These are phyloP conservation scores for Eclectus roratus DNA, from an alignment of 2,113 vertebrate genomes.

Conservation along the genomic window DNA sequence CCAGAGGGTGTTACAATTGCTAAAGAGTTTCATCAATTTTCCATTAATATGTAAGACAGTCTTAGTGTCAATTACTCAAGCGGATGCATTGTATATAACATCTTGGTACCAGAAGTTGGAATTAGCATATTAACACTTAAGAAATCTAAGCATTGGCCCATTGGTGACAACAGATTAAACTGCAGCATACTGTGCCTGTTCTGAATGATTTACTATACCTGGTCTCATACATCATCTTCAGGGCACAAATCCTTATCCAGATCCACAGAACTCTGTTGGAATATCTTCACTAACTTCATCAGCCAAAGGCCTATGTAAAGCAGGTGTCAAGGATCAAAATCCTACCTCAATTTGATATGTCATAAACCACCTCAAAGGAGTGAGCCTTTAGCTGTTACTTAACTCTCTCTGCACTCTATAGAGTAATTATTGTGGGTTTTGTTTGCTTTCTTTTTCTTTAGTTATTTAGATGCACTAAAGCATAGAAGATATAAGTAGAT, in stretches of 20 bases:
- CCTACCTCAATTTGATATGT: background rate
- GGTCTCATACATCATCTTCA: background rate
- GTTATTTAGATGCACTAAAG: background rate
- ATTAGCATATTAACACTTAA: constrained; percentile 42
- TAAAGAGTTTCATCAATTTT: constrained; percentile 29
- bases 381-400: background rate
- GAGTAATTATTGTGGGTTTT: background rate
- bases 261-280: background rate
- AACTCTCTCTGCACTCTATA: background rate
- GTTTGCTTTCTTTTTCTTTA: background rate
- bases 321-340: background rate
- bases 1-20: background rate
- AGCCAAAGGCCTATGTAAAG: background rate
- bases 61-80: constrained; percentile 6
- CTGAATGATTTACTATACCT: background rate
- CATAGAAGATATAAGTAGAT: background rate
- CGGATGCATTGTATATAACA: constrained; percentile 24
- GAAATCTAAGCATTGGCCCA: background rate
- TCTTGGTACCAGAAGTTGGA: constrained; percentile 2
- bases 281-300: background rate
- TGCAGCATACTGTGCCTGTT: background rate
- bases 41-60: constrained; percentile 1
- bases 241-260: background rate
- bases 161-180: constrained; percentile 7
- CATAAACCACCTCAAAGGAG: background rate